Evolutionary conservation across 2,113 vertebrate species (phyloP), one percentile per base, ranked within the genome.

Genomic region (Cyanistes caeruleus): DNA sequence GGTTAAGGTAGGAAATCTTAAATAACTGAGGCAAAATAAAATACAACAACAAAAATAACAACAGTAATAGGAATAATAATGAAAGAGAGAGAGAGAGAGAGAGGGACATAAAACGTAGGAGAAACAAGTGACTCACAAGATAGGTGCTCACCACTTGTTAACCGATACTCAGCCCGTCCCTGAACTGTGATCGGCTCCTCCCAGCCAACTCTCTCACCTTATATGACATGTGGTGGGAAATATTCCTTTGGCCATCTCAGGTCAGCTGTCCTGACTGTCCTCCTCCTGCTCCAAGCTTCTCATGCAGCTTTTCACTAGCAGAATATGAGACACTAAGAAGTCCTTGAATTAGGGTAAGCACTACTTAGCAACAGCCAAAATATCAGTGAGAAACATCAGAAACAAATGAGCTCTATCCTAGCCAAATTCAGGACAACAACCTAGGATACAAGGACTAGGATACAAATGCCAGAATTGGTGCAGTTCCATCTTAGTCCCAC

Each of bases 141-240:
- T 13, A 63, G 20, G 7, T 76, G 48, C 18, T 63, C n/a, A 43
- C 11, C 16, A 49, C 25, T 77, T 35, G 35, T 21, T 43, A 44
- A 31, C 1, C 0, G 2, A 49, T 20, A 25, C 7, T 43, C 31
- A 84, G 72, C 22, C 7, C 1, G 0, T 24, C 31, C 31, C 49
- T 49, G 55, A 28, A 25, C 35, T 43, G 22, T 3, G 5, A 37
- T 11, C 2, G 0, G 56, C 49, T 69, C 18, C 49, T 70, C 35
- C 35, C 43, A 43, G 43, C 2, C 31, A 63, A 9, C 12, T 33
- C 7, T 22, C 43, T 22, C 35, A 41, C 16, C 21, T 62, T 37
- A 28, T 2, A 43, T 13, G 27, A 37, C 0, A 1, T 70, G 18
- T 43, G 21, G 35, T 24, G 49, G 21, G 31, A 68, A 77, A 63